Evolutionary conservation across 1,140 invertebrate genomes (phyloP), one percentile per base, ranked within the genome.

Genomic region (Drosophila nigromelanica): DNA sequence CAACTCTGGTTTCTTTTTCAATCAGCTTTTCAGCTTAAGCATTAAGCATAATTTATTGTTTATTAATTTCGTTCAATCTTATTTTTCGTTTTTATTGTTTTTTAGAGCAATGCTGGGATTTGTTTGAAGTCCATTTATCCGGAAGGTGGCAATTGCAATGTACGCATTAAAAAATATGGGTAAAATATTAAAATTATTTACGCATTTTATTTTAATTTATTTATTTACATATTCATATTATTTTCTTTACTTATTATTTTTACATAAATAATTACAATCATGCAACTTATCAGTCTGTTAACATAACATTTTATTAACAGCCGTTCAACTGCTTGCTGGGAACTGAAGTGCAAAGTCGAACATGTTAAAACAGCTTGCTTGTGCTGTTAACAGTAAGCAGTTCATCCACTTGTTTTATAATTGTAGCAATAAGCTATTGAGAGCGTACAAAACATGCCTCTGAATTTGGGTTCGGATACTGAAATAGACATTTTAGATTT

Each of bases 41-140:
- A 27, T 6, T 27, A 27, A 5, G 5, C 3, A 27, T 27, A 27
- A 27, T 27, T 27, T 27, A 6, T 27, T 5, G 4, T 6, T 15
- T 58, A 18, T 18, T 30, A n/a, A 33, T 33, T 18, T 58, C 11
- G 2, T 35, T 0, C 15, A 15, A 10, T 8, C 4, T 50, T 0
- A n/a, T 50, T 24, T 18, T 24, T 11, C 0, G 30, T 40, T 58
- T 45, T 12, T 12, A 15, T 12, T 33, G 8, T 30, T 30, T 14
- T 43, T 58, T 58, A 58, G 40, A 58, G 14, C 7, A 7, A 8
- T 14, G 1, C 30, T 58, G 27, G 40, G 24, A 4, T 45, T 58
- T 7, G 14, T 45, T 21, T 55, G 14, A 10, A 5, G 10, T 30
- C 8, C 11, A 2, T 40, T 14, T 30, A 10, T 14, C 24, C 12